Evolutionary conservation across 2,113 vertebrate genomes (phyloP).

Genomic region (Felis chaus): DNA sequence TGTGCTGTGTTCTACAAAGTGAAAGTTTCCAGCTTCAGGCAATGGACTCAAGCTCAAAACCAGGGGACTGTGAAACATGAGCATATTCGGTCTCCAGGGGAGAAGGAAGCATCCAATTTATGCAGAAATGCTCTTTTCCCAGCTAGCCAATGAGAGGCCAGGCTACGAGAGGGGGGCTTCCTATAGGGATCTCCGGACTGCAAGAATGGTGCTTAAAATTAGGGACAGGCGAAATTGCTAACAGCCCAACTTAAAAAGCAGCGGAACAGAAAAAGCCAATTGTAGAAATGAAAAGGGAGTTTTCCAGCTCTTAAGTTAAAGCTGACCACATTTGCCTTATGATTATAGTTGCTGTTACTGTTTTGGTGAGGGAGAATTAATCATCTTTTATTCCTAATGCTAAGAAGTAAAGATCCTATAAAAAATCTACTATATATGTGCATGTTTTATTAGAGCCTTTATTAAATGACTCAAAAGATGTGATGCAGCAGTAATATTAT

Average conservation of each 20-base stretch:
- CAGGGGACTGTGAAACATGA: slow-evolving; percentile 72
- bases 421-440: not conserved
- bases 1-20: slow-evolving; percentile 53
- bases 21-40: slow-evolving; percentile 73
- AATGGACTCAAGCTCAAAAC: slow-evolving; percentile 71
- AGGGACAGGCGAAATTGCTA: slow-evolving; percentile 74
- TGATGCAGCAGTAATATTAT: slow-evolving; percentile 4
- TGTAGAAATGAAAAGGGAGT: slow-evolving; percentile 52
- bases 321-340: slow-evolving; percentile 33
- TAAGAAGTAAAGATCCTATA: slow-evolving; percentile 17
- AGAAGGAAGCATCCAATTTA: slow-evolving; percentile 80
- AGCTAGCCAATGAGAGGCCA: slow-evolving; percentile 67
- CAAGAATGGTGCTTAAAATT: slow-evolving; percentile 72
- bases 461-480: slow-evolving; percentile 21
- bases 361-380: not conserved
- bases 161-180: slow-evolving; percentile 49
- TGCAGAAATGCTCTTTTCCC: slow-evolving; percentile 72
- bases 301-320: slow-evolving; percentile 59
- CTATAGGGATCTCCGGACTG: slow-evolving; percentile 55
- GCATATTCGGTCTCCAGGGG: slow-evolving; percentile 67
- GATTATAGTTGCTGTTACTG: slow-evolving; percentile 1
- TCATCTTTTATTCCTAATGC: slow-evolving; percentile 56
- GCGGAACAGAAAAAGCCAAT: slow-evolving; percentile 59
- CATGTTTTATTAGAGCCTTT: slow-evolving; percentile 32
- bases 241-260: slow-evolving; percentile 68